Conservation (phyloP, 2,888 invertebrate species). For the Nomada ruficornis region DNA sequence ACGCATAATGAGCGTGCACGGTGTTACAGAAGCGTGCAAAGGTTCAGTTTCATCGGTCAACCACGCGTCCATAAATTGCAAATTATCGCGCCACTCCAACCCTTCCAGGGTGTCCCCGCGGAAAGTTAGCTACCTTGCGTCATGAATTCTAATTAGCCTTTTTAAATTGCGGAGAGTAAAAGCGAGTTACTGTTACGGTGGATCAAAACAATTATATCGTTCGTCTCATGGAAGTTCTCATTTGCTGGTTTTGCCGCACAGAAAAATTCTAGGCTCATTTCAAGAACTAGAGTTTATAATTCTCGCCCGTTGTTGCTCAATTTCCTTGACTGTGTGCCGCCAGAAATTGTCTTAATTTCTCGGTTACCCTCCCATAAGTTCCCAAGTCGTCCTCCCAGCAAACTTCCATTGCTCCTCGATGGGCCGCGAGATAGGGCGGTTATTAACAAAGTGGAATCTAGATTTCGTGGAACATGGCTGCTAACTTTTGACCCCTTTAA, state of each 20-base stretch:
- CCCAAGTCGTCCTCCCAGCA: slow-evolving; percentile 30
- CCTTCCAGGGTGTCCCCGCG: slow-evolving; percentile 72
- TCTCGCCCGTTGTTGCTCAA: slow-evolving; percentile 12
- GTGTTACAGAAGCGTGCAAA: slow-evolving; percentile 48
- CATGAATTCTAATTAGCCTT: slow-evolving; percentile 79
- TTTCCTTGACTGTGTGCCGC: slow-evolving; percentile 17
- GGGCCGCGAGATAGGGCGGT: slow-evolving; percentile 47
- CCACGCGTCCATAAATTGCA: slow-evolving; percentile 73
- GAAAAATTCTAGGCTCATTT: neutral
- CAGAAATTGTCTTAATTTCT: slow-evolving; percentile 23
- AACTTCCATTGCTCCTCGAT: slow-evolving; percentile 59
- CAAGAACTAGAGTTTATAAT: neutral
- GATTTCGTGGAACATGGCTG: slow-evolving; percentile 40
- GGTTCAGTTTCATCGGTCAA: slow-evolving; percentile 65
- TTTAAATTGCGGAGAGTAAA: slow-evolving; percentile 59
- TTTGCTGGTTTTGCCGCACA: too few species aligned
- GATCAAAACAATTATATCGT: slow-evolving; percentile 9
- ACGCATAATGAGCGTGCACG: slow-evolving; percentile 49
- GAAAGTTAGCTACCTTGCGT: slow-evolving; percentile 75
- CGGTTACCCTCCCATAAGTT: slow-evolving; percentile 29
- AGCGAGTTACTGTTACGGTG: neutral
- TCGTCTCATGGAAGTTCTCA: neutral
- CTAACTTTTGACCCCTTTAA: slow-evolving; percentile 51
- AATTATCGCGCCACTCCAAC: slow-evolving; percentile 69
- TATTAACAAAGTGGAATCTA: slow-evolving; percentile 66